Base-by-base conservation (phyloP, 2,113 vertebrate genomes). In the Pteropus alecto region DNA sequence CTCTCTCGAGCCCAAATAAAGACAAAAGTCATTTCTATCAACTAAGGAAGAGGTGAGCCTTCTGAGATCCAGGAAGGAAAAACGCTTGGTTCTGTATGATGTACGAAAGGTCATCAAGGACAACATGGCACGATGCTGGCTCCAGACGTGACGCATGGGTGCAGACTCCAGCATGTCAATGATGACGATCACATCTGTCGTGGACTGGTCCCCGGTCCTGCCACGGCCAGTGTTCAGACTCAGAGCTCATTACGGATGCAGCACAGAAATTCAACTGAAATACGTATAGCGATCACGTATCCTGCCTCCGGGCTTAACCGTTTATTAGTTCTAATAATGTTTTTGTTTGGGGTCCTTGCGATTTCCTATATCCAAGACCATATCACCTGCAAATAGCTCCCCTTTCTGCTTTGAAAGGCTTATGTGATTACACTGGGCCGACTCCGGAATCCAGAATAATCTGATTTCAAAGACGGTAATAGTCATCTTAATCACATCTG, bases 391-490 rank as follows among this genome's bases (percentile, higher is more conserved):
- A 63, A 58, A 73, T 4, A 73, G 21, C 12, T 18, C 16, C 24
- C 54, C 19, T 48, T 56, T 78, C 84, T 77, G 12, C 9, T 11
- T 87, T 51, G 6, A 12, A 76, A 61, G 38, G 24, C 24, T 33
- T 19, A 2, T 16, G n/a, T 35, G 63, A 54, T 41, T 12, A 26
- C 12, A 2, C 0, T 18, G 15, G 24, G 3, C 61, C 30, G 9
- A 58, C n/a, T 14, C 46, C 51, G 21, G 15, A 22, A 76, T 9
- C 33, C 43, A 85, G 54, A 56, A 73, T 28, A 51, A 76, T 43
- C 30, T 21, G 26, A 3, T 84, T 54, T 92, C 81, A 71, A 94
- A 82, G 70, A 43, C 35, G 48, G 24, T 41, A 2, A 67, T 26
- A 84, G 15, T 30, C 8, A 56, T 48, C n/a, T 60, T 26, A 24